A percentile compares a stretch with the other conserved stretches of the same genome.
Conservation (phyloP, 1,140 invertebrate species). For the Leguminivora glycinivorella region DNA sequence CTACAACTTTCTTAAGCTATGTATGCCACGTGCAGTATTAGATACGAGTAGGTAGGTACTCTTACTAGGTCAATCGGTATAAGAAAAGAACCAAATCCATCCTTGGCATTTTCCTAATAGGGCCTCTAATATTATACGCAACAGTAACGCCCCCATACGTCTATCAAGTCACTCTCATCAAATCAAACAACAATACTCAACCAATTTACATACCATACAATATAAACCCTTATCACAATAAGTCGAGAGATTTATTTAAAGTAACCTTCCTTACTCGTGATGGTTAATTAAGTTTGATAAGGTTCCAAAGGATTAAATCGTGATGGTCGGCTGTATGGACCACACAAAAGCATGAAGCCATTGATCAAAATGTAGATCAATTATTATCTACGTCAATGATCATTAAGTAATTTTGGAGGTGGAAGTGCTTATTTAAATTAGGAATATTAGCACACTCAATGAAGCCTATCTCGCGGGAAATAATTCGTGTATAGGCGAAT, state of each 20-base stretch:
- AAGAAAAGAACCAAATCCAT: not conserved
- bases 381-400: not conserved
- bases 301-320: not conserved
- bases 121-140: not conserved
- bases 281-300: constrained; percentile 10
- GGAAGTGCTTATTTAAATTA: not conserved
- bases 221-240: not conserved
- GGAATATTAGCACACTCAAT: no score
- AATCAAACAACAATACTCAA: constrained; percentile 10
- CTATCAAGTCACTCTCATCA: constrained; percentile 3
- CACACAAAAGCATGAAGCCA: not conserved
- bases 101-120: constrained; percentile 1
- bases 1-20: no score
- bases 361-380: constrained; percentile 4
- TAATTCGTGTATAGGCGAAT: no score
- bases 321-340: not conserved
- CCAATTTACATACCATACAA: not conserved
- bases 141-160: not conserved
- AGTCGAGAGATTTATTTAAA: not conserved
- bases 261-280: not conserved
- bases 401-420: not conserved
- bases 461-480: no score
- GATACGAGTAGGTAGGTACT: not conserved
- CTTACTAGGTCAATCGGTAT: not conserved
- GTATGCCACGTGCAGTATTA: not conserved